A percentile compares a stretch with the other conserved stretches of the same genome.
These are phyloP conservation scores for Proterorhinus semilunaris DNA, from an alignment of 2,113 vertebrate genomes.

Conservation along the genomic window DNA sequence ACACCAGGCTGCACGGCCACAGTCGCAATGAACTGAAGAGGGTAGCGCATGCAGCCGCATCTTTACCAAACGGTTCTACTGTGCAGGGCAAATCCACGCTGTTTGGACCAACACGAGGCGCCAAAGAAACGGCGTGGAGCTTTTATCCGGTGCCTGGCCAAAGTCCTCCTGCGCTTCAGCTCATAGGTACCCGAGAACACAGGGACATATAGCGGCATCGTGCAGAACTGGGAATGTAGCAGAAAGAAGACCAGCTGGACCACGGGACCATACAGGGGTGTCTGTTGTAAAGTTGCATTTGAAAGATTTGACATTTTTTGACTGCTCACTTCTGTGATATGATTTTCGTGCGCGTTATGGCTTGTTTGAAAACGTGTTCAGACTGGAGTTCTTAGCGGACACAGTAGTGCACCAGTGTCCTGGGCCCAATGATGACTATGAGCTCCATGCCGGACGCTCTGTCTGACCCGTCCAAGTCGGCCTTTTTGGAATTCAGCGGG, in stretches of 20 bases:
- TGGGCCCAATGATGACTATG: slow-evolving; percentile 82
- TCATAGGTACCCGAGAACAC: slow-evolving; percentile 18
- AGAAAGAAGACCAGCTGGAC: not conserved
- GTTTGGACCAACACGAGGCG: slow-evolving; percentile 21
- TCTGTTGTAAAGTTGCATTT: not conserved
- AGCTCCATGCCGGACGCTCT: slow-evolving; percentile 84
- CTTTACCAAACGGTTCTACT: slow-evolving; percentile 5
- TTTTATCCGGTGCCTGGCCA: not conserved
- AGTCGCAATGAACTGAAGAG: slow-evolving; percentile 26
- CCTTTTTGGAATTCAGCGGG: slow-evolving; percentile 84
- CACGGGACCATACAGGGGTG: not conserved
- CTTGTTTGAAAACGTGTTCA: slow-evolving; percentile 32
- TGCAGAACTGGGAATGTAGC: slow-evolving; percentile 51
- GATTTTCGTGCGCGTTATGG: not conserved
- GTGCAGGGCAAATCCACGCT: not conserved
- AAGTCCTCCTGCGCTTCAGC: not conserved
- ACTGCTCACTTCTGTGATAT: not conserved
- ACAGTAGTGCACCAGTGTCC: slow-evolving; percentile 23
- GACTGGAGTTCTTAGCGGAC: slow-evolving; percentile 33
- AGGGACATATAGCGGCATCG: slow-evolving; percentile 30
- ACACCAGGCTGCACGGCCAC: slow-evolving; percentile 19
- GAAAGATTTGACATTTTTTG: not conserved
- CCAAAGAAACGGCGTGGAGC: not conserved
- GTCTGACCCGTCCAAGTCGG: slow-evolving; percentile 82
- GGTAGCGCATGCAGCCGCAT: slow-evolving; percentile 30